phyloP scores from a whole-genome alignment of 2,113 vertebrate species.

The Lathamus discolor region DNA sequence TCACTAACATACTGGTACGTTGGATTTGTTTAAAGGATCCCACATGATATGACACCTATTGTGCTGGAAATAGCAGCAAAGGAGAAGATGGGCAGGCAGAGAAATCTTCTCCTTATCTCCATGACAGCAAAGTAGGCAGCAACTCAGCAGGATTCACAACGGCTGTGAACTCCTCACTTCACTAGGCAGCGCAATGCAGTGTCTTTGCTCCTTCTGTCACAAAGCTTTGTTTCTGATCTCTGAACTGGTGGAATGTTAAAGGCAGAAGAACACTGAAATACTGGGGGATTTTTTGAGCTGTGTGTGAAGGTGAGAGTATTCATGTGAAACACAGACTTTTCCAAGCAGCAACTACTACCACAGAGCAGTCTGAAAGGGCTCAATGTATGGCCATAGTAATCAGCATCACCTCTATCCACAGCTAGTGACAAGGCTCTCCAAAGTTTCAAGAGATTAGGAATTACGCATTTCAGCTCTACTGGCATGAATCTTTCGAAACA shows the following conservation, averaged over 20 bases:
- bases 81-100: background rate
- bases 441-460: background rate
- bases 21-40: background rate
- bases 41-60: background rate
- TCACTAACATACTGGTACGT: background rate
- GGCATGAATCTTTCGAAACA: background rate
- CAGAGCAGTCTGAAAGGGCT: background rate
- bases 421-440: background rate
- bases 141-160: background rate
- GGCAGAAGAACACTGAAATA: background rate
- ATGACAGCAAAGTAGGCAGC: background rate
- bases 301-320: background rate
- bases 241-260: background rate
- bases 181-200: background rate
- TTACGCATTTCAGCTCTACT: background rate
- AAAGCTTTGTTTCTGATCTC: background rate
- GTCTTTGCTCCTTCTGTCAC: background rate
- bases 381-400: accelerated
- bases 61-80: background rate
- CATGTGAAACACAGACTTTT: background rate
- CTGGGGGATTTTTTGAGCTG: background rate
- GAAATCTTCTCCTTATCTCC: background rate
- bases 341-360: background rate
- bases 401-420: background rate
- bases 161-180: background rate